Evolutionary conservation across 2,888 invertebrate species (phyloP), one percentile per base, ranked within the genome.

Genomic region (Phania funesta): DNA sequence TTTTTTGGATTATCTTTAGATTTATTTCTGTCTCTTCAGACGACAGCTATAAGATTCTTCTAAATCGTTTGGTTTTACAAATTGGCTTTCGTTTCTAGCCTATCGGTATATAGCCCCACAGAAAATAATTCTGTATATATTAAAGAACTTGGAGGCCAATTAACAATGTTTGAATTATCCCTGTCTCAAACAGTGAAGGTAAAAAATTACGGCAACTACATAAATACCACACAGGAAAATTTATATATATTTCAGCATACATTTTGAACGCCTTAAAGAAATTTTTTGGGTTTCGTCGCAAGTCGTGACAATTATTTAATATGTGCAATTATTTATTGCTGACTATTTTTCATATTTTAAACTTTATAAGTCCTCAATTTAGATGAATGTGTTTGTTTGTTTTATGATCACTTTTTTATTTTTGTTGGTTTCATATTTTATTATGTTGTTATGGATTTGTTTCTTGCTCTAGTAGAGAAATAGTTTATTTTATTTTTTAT

Each of bases 381-480:
- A 46, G 44, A 70, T 70, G 46, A 46, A 46, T 18, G 3, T 44
- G 16, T 16, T 16, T 44, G 16, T 46, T 29, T 29, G 44, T 56
- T 44, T 24, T 29, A 9, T 11, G 3, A 48, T 9, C 22, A 22
- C 9, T 65, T 5, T 48, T 29, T 46, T 18, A 24, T 46, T 16
- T 48, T 32, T 22, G 24, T 44, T 22, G 32, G 22, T 73, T 64
- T 64, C 4, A 52, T 32, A 73, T 73, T 52, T 62, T 44, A 44
- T 41, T 18, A 26, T 9, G 38, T 54, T 52, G 38, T 24, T 26
- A 9, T 13, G 20, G 7, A 5, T 44, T 24, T 20, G 13, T 32
- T 24, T 52, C 41, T 38, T 65, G 48, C 52, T 68, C 22, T 44
- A 32, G 6, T 32, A 46, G 44, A 46, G 32, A n/a, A 44, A 68